Percentiles rank a stretch among this genome's conserved stretches.
Conservation (phyloP, 2,888 invertebrate genomes). For the Oligia fasciuncula region DNA sequence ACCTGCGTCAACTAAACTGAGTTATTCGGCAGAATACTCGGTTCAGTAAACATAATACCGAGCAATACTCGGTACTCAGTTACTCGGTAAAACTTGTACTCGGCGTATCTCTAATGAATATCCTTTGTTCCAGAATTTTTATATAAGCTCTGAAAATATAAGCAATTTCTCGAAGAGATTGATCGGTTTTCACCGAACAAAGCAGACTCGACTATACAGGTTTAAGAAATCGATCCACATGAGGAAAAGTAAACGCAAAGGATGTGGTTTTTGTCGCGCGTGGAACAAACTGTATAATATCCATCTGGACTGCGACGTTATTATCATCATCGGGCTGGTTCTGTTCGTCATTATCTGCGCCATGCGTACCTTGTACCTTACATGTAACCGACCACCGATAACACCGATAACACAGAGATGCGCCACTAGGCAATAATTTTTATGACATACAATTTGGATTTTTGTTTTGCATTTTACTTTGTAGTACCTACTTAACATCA, state of each 20-base stretch:
- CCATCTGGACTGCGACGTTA: conserved; percentile 50
- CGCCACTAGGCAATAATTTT: neutral
- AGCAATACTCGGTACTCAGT: too few species aligned
- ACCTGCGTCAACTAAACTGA: neutral
- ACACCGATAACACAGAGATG: neutral
- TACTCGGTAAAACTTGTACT: neutral
- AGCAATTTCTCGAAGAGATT: conserved; percentile 54
- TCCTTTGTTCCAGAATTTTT: conserved; percentile 42
- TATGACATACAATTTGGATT: conserved; percentile 37
- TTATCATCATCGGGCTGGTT: conserved; percentile 57
- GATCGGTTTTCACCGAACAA: conserved; percentile 58
- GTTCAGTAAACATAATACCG: too few species aligned
- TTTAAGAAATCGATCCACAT: conserved; percentile 67
- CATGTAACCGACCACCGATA: too few species aligned
- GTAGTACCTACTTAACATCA: neutral
- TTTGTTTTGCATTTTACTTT: conserved; percentile 20
- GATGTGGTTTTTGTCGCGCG: neutral
- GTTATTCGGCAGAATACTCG: neutral
- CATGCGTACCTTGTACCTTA: conserved; percentile 22
- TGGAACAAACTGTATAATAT: conserved; percentile 15
- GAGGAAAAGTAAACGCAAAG: conserved; percentile 39
- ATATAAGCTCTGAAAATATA: conserved; percentile 23
- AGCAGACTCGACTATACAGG: conserved; percentile 57
- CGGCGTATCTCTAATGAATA: neutral
- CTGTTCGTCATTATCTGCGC: conserved; percentile 23